These are phyloP conservation scores for Seira musarum DNA, from an alignment of 2,888 invertebrate genomes.

Conservation along the genomic window DNA sequence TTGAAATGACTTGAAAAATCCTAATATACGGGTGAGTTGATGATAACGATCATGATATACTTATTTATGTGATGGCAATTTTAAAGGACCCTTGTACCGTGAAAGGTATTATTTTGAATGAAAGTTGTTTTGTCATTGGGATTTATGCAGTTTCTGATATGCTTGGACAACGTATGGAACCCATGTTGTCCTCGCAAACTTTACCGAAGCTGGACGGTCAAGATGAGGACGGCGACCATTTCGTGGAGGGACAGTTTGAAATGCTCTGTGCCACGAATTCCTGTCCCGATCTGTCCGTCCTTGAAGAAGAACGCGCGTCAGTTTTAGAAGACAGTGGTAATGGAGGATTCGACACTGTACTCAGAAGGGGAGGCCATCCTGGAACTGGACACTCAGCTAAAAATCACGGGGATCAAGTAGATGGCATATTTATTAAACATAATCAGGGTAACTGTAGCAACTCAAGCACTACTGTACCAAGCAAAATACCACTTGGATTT, in stretches of 20 bases:
- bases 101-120: slow-evolving; percentile 4
- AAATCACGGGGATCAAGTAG: slow-evolving; percentile 59
- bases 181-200: slow-evolving; percentile 64
- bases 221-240: slow-evolving; percentile 67
- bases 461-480: slow-evolving; percentile 45
- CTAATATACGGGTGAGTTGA: no score
- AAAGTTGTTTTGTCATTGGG: not conserved
- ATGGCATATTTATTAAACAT: slow-evolving; percentile 61
- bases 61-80: no score
- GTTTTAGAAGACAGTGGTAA: slow-evolving; percentile 36
- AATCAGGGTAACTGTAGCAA: slow-evolving; percentile 32
- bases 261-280: slow-evolving; percentile 68
- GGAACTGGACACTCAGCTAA: not conserved
- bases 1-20: no score
- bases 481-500: slow-evolving; percentile 67
- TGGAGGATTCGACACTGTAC: slow-evolving; percentile 43
- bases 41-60: not conserved
- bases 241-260: slow-evolving; percentile 67
- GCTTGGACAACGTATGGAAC: slow-evolving; percentile 65
- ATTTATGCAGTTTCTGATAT: slow-evolving; percentile 56
- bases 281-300: slow-evolving; percentile 68
- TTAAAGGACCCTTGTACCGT: not conserved
- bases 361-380: slow-evolving; percentile 27
- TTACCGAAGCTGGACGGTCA: slow-evolving; percentile 69
- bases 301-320: slow-evolving; percentile 58